Evolutionary conservation across 2,797 vertebrate species (phyloP), one percentile per base, ranked within the genome.

Genomic region (Myotis myotis): DNA sequence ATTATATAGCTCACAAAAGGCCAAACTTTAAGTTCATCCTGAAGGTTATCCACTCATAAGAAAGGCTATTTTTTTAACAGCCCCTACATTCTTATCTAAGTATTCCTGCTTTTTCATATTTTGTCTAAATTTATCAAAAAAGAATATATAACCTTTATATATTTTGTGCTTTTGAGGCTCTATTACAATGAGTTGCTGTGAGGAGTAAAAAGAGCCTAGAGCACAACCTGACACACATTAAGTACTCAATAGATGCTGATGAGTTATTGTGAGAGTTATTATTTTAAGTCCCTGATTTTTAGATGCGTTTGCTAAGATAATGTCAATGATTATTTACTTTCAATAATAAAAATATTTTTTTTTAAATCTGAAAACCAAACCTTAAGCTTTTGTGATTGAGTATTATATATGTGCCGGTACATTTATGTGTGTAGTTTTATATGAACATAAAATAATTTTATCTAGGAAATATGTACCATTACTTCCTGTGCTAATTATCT

Each of bases 21-120:
- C 74, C 93, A 81, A 76, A 84, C 49, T 95, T 92, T 23, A 86
- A 95, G 94, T 95, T 95, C 94, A 96, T 53, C 89, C 33, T 91
- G 60, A 87, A 97, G 96, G 96, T 95, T 96, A 97, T 79, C 95
- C 85, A 94, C 89, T 93, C 68, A 90, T 17, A 80, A 30, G 38
- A 66, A 95, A 84, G 53, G 71, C 11, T 78, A 33, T 53, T 30
- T 74, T n/a, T 57, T 33, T 22, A 87, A 74, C 12, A 74, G 38
- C 22, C 33, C 11, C 33, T 72, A 57, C 10, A 74, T 38, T 91
- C 38, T 85, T 85, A 93, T 19, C 16, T 85, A 82, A 81, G 12
- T 83, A 89, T 64, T 70, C 76, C 33, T 55, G 4, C 0, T 88
- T 83, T 49, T 68, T 84, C 30, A 41, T 33, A 64, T 20, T 75